These are phyloP conservation scores for Apis laboriosa DNA, from an alignment of 1,140 invertebrate genomes.

Conservation along the genomic window DNA sequence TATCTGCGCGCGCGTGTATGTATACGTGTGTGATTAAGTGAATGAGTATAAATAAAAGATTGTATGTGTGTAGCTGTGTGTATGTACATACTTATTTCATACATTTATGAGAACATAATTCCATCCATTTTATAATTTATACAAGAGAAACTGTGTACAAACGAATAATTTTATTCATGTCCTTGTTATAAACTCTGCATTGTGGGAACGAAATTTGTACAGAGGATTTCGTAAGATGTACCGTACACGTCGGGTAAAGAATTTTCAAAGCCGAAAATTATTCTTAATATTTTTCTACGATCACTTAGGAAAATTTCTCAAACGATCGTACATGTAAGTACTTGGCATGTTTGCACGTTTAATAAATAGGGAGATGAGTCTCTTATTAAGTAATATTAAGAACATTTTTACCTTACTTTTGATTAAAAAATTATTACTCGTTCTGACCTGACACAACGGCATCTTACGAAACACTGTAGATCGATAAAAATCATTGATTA, in stretches of 20 bases:
- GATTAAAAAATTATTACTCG: not conserved
- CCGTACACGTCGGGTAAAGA: constrained; percentile 6
- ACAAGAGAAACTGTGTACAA: constrained; percentile 54
- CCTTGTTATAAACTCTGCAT: constrained; percentile 52
- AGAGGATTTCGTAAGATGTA: constrained; percentile 39
- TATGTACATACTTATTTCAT: constrained; percentile 10
- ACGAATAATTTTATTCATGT: constrained; percentile 50
- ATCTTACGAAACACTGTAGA: constrained; percentile 19
- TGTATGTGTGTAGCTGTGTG: not conserved
- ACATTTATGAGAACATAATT: constrained; percentile 39
- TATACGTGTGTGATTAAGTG: not conserved
- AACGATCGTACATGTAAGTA: not conserved
- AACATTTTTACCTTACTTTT: not conserved
- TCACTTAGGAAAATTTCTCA: not conserved
- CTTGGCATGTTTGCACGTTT: not conserved
- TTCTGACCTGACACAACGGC: not conserved
- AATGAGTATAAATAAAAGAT: not conserved
- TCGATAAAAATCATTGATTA: not conserved
- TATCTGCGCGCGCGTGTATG: not conserved
- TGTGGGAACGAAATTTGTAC: constrained; percentile 51
- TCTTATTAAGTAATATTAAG: not conserved
- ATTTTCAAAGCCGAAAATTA: constrained; percentile 34
- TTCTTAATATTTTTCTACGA: constrained; percentile 15
- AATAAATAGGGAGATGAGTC: constrained; percentile 2
- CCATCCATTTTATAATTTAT: constrained; percentile 45